Percentiles rank a stretch among this genome's conserved stretches.
Conservation (phyloP, 1,140 invertebrate species). For the Eumaeus atala region DNA sequence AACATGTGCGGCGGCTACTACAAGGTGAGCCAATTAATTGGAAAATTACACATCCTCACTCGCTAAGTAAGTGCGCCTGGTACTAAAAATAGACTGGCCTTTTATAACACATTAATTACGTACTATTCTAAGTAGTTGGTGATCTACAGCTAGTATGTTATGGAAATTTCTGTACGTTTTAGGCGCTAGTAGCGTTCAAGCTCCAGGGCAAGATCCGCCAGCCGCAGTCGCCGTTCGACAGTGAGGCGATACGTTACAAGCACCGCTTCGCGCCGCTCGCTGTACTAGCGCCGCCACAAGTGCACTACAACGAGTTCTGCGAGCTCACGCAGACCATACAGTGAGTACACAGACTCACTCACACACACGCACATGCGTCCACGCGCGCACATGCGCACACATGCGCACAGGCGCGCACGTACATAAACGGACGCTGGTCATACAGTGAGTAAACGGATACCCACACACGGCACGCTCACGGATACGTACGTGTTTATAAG, state of each 20-base stretch:
- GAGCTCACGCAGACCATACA: constrained; percentile 75
- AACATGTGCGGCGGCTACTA: constrained; percentile 96
- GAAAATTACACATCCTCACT: too few relatives aligned
- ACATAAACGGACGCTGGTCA: too few relatives aligned
- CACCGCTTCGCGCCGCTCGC: constrained; percentile 94
- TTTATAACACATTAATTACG: too few relatives aligned
- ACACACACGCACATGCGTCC: too few relatives aligned
- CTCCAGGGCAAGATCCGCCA: constrained; percentile 81
- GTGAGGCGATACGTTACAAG: constrained; percentile 94
- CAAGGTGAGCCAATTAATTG: constrained; percentile 83
- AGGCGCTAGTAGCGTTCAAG: constrained; percentile 75
- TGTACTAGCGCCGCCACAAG: constrained; percentile 89
- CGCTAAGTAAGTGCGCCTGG: too few relatives aligned
- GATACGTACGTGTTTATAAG: too few relatives aligned
- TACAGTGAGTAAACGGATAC: too few relatives aligned
- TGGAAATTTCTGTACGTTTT: constrained; percentile 1
- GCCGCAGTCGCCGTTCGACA: constrained; percentile 90
- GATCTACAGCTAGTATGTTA: too few relatives aligned
- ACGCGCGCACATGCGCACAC: background rate
- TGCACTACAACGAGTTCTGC: constrained; percentile 89
- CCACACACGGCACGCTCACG: too few relatives aligned
- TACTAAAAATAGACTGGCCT: too few relatives aligned
- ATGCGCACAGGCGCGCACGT: background rate
- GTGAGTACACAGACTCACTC: constrained; percentile 35
- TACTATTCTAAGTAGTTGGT: too few relatives aligned